phyloP scores from a whole-genome alignment of 2,888 invertebrate species.

The Kryphioiulus occultus region DNA sequence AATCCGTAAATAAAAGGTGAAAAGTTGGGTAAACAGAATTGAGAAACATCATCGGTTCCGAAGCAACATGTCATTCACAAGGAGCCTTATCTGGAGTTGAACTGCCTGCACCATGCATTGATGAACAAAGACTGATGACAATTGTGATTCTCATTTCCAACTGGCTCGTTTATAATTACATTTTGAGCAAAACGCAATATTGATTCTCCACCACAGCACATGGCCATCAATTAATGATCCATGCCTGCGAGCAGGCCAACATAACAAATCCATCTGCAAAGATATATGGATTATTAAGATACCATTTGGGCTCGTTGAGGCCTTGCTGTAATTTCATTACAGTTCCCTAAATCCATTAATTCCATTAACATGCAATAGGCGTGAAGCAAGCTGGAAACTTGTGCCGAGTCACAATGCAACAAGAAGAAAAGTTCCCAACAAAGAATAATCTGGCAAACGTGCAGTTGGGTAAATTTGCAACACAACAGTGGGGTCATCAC shows the following conservation, averaged over 20 bases:
- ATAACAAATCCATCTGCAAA: conserved; percentile 1
- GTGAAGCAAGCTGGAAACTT: not conserved
- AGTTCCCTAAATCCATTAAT: not conserved
- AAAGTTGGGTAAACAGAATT: not conserved
- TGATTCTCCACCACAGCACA: not conserved
- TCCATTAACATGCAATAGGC: conserved; percentile 9
- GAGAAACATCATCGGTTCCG: not conserved
- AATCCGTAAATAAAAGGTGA: not conserved
- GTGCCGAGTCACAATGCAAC: not conserved
- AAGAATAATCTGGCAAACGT: not conserved
- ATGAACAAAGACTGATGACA: not conserved
- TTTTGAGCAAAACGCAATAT: not conserved
- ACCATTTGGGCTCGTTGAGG: not conserved
- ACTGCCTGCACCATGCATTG: not conserved
- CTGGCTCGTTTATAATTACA: not conserved
- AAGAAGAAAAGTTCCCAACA: not conserved
- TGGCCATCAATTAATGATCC: not conserved
- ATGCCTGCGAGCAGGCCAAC: not conserved
- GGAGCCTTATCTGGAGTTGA: not conserved
- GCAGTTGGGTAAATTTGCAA: not conserved
- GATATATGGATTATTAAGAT: conserved; percentile 17
- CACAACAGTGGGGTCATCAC: no score
- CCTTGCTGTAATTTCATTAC: not conserved
- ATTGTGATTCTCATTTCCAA: not conserved
- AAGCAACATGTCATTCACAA: not conserved